Evolutionary conservation across 1,140 invertebrate species (phyloP), one percentile per base, ranked within the genome.

Genomic region (Saxidomus purpurata): DNA sequence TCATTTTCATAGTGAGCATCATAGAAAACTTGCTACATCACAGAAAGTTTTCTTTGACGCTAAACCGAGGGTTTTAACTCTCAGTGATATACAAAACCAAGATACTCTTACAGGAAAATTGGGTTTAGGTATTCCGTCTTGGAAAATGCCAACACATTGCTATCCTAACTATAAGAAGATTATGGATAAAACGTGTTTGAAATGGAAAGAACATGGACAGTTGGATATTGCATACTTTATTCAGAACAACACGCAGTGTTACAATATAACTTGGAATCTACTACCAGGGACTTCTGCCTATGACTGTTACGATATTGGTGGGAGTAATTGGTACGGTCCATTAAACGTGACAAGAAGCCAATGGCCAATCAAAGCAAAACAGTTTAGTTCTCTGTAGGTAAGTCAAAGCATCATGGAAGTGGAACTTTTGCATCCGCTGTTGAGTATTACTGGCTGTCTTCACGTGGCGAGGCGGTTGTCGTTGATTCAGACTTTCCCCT

Each of bases 381-480:
- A 88, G 0, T 93, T 94, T 74, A 79, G 59, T 1, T 91, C 79
- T 77, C 84, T 28, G 89, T 92, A 22, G 76, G 85, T 4, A 85
- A 87, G n/a, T 89, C 91, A 25, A 87, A 91, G 9, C 55, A 92
- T 28, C 81, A 90, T 52, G 89, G 91, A 28, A 90, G 90, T 40
- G 93, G 93, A 1, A 88, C 92, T 0, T 94, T 94, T 74, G 90
- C 91, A 49, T 90, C 88, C 0, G 93, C 92, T 4, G 80, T 93
- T 11, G 93, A 95, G 80, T 93, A 93, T 38, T 95, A 95, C 80
- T 96, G 95, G 95, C 67, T 96, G 36, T 94, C 95, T 3, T 94
- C 95, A 13, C 81, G 74, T 15, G 94, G 94, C 28, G 90, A 93
- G 9, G 94, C 93, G 1, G 93, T 96, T 19, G 79, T 93, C 69